These are phyloP conservation scores for Tangara arthus DNA, from an alignment of 2,797 vertebrate genomes.

Conservation along the genomic window DNA sequence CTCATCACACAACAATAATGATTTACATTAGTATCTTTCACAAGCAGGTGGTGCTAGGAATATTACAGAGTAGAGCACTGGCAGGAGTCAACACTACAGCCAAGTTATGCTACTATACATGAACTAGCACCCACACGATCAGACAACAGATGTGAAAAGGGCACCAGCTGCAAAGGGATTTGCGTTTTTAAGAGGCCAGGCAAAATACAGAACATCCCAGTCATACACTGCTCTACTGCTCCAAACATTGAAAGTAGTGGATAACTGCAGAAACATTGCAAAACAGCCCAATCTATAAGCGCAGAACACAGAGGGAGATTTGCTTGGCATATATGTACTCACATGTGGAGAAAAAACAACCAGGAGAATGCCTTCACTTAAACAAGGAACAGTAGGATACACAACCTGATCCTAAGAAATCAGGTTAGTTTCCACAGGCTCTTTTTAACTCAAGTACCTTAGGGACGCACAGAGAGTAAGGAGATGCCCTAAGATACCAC, in stretches of 20 bases:
- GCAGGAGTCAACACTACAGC: not conserved
- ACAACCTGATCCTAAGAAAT: not conserved
- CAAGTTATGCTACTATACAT: accelerated
- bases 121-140: not conserved
- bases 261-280: not conserved
- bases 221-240: accelerated
- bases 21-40: not conserved
- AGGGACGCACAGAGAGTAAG: accelerated
- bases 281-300: accelerated
- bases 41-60: not conserved
- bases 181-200: not conserved
- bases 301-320: not conserved
- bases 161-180: accelerated
- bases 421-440: not conserved
- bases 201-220: not conserved
- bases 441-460: accelerated
- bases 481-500: not conserved
- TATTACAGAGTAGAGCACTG: not conserved
- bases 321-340: accelerated
- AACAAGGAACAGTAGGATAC: not conserved
- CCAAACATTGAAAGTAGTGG: not conserved
- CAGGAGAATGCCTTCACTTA: not conserved
- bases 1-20: not conserved
- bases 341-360: not conserved
- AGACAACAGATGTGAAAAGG: not conserved